Conservation (phyloP, 2,888 invertebrate species). For the Meghimatium bilineatum region DNA sequence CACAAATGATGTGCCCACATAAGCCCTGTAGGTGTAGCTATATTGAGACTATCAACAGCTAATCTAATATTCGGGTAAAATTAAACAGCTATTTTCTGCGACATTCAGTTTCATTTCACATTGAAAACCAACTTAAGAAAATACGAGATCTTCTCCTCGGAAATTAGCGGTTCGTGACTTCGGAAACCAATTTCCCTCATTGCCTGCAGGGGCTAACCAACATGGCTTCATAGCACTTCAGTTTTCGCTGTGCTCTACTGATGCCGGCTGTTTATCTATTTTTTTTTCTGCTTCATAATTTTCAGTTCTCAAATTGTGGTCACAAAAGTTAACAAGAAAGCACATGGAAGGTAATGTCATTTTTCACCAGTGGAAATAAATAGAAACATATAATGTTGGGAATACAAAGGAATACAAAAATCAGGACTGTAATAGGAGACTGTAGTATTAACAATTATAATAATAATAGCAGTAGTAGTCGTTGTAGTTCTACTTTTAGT, state of each 20-base stretch:
- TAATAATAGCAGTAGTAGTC: too few species aligned
- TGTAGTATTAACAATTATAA: too few species aligned
- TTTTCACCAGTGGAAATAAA: too few species aligned
- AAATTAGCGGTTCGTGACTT: neutral
- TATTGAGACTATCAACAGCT: neutral
- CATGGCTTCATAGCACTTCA: neutral
- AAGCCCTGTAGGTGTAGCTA: too few species aligned
- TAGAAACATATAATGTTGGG: too few species aligned
- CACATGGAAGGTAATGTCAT: too few species aligned
- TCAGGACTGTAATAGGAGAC: too few species aligned
- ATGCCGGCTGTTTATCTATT: neutral
- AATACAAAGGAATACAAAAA: too few species aligned
- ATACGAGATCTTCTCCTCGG: neutral
- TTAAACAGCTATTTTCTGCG: neutral
- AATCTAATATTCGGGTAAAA: neutral
- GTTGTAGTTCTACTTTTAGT: too few species aligned
- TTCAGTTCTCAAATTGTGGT: neutral
- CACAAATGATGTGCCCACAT: too few species aligned
- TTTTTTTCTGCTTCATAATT: neutral
- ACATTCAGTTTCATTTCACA: neutral
- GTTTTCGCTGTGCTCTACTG: neutral
- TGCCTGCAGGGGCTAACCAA: neutral
- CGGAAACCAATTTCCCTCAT: neutral
- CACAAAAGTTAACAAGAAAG: neutral
- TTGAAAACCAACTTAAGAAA: neutral